A percentile compares a stretch with the other conserved stretches of the same genome.
phyloP scores from a whole-genome alignment of 1,140 invertebrate species.

The Drosophila albomicans region DNA sequence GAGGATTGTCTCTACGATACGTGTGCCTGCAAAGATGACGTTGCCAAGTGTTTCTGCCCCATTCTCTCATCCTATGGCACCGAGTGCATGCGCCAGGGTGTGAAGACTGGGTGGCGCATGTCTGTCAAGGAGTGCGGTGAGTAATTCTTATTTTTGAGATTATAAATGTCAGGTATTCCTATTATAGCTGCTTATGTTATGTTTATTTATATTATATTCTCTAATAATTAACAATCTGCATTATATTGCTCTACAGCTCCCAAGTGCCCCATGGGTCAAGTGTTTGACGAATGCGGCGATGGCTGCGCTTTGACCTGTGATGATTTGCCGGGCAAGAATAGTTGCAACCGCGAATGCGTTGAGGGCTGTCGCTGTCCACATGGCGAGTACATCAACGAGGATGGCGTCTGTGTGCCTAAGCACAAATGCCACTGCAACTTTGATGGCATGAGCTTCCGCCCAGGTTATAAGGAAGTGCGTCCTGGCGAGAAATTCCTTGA shows the following conservation, averaged over 20 bases:
- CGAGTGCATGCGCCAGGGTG: conserved; percentile 90
- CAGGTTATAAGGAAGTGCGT: conserved; percentile 91
- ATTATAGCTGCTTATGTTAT: no score
- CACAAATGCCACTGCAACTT: conserved; percentile 91
- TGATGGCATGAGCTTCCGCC: conserved; percentile 89
- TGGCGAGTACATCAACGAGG: conserved; percentile 90
- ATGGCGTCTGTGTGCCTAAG: conserved; percentile 91
- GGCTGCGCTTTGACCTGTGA: conserved; percentile 90
- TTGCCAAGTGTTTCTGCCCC: conserved; percentile 91
- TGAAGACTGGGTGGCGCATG: conserved; percentile 91
- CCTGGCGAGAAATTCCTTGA: conserved; percentile 88
- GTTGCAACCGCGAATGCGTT: conserved; percentile 87
- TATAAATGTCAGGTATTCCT: no score
- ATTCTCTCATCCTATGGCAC: conserved; percentile 92
- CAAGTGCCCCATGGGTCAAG: conserved; percentile 91
- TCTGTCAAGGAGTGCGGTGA: conserved; percentile 90
- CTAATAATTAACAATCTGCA: background rate
- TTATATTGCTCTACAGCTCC: conserved; percentile 84
- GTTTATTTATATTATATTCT: background rate
- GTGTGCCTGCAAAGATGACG: conserved; percentile 90
- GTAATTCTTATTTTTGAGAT: conserved; percentile 27
- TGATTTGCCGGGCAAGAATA: conserved; percentile 86
- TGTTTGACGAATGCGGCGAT: conserved; percentile 92
- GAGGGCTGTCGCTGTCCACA: conserved; percentile 95
- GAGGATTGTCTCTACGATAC: conserved; percentile 94